Percentiles rank a stretch among this genome's conserved stretches.
phyloP scores from a whole-genome alignment of 2,797 vertebrate species.

The Coendou prehensilis region DNA sequence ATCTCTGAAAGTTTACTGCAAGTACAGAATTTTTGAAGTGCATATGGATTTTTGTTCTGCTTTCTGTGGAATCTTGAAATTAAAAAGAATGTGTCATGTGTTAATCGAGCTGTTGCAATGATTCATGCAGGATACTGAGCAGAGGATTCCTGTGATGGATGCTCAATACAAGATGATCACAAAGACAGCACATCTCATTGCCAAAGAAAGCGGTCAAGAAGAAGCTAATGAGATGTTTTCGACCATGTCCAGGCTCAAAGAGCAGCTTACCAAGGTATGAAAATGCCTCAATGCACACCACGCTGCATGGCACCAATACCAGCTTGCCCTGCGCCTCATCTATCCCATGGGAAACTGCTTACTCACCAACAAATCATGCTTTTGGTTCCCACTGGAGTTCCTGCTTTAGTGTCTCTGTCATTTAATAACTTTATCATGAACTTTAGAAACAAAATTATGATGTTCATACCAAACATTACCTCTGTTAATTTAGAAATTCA shows the following conservation, averaged over 20 bases:
- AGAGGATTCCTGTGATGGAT: slow-evolving; percentile 96
- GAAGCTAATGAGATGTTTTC: slow-evolving; percentile 94
- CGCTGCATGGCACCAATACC: fast-evolving
- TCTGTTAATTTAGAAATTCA: background rate
- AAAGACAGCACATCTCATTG: slow-evolving; percentile 94
- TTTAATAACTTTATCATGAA: background rate
- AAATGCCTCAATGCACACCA: background rate
- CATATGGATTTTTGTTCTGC: background rate
- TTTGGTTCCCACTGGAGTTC: background rate
- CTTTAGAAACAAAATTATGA: background rate
- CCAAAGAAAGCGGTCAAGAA: slow-evolving; percentile 95
- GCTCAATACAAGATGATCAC: slow-evolving; percentile 94
- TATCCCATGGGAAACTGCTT: background rate
- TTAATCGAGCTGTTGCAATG: slow-evolving; percentile 53
- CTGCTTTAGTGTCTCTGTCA: background rate
- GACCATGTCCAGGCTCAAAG: slow-evolving; percentile 93
- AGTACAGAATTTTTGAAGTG: background rate
- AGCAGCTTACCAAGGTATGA: slow-evolving; percentile 95
- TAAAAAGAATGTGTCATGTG: background rate
- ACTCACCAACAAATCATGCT: background rate
- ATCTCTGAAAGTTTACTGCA: background rate
- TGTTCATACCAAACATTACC: background rate
- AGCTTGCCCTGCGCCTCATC: fast-evolving
- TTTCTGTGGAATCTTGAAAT: background rate
- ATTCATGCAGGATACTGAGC: slow-evolving; percentile 93